A percentile compares a stretch with the other conserved stretches of the same genome.
Conservation (phyloP, 2,888 invertebrate species). For the Thyatira batis region DNA sequence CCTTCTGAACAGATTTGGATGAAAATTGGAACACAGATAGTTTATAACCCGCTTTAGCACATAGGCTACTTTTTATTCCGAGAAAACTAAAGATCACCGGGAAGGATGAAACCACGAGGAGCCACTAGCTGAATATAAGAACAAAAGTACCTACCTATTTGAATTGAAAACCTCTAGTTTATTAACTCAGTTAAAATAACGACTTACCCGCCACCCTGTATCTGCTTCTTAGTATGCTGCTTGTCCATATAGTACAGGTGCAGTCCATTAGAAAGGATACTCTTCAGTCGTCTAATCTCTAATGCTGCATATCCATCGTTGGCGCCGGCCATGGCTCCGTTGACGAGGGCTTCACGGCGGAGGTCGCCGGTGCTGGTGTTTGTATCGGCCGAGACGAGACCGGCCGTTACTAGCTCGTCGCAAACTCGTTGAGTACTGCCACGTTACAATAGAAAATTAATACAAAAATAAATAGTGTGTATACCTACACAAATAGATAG, state of each 20-base stretch:
- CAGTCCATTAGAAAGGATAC: constrained; percentile 88
- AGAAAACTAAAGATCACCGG: too few species aligned
- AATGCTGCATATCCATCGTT: constrained; percentile 87
- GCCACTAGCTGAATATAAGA: too few species aligned
- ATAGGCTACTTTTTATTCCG: too few species aligned
- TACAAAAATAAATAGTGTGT: not conserved
- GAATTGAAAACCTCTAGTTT: not conserved
- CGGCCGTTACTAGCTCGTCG: constrained; percentile 66
- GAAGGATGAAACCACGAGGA: too few species aligned
- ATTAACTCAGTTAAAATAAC: not conserved
- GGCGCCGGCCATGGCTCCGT: constrained; percentile 71
- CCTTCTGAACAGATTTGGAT: too few species aligned
- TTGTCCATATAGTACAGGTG: constrained; percentile 95
- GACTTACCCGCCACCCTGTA: constrained; percentile 91
- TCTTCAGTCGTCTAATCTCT: constrained; percentile 90
- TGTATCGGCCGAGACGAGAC: constrained; percentile 65
- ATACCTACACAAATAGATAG: not conserved
- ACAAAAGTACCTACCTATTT: too few species aligned
- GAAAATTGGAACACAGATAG: too few species aligned
- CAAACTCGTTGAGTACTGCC: constrained; percentile 72
- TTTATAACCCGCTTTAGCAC: too few species aligned
- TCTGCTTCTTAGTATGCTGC: constrained; percentile 96
- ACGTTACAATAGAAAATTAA: too few species aligned
- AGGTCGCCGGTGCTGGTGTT: constrained; percentile 64
- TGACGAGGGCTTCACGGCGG: constrained; percentile 67